Evolutionary conservation across 2,888 invertebrate genomes (phyloP).

Genomic region (Torymus tubicola): DNA sequence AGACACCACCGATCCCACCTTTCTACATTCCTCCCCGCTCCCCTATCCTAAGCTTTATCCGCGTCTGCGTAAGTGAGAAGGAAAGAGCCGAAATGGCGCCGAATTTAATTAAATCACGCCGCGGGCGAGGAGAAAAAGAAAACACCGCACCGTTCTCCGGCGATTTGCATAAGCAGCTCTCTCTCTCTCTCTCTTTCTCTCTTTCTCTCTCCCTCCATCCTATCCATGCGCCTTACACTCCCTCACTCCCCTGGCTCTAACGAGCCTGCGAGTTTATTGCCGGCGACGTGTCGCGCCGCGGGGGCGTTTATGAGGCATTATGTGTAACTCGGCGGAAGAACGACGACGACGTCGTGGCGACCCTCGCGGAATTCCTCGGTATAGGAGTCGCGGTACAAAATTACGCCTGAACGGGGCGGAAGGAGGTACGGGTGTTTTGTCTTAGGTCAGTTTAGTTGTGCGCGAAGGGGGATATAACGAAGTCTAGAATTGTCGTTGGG

Average conservation of each 20-base stretch:
- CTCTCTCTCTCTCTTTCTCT: background rate
- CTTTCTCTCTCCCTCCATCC: too few species aligned
- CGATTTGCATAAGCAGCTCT: constrained; percentile 37
- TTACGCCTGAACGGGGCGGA: background rate
- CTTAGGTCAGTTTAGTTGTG: constrained; percentile 7
- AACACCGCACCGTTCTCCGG: background rate
- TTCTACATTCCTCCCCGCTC: background rate
- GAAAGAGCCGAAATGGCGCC: background rate
- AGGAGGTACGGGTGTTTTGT: background rate
- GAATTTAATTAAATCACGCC: constrained; percentile 42
- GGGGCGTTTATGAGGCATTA: constrained; percentile 76
- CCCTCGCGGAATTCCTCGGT: background rate
- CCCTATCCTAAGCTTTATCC: background rate
- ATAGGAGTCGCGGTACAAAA: background rate
- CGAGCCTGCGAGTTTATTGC: constrained; percentile 72
- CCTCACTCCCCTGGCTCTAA: constrained; percentile 58
- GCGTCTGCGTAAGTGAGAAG: background rate
- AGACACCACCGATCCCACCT: background rate
- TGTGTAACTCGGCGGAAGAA: constrained; percentile 76
- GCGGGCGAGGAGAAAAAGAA: background rate
- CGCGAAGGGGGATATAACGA: too few species aligned
- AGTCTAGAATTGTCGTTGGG: too few species aligned
- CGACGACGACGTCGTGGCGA: background rate
- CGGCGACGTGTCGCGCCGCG: constrained; percentile 68
- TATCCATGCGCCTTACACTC: too few species aligned